Evolutionary conservation across 2,888 invertebrate genomes (phyloP), one percentile per base, ranked within the genome.

Genomic region (Stictocephala bisonia): DNA sequence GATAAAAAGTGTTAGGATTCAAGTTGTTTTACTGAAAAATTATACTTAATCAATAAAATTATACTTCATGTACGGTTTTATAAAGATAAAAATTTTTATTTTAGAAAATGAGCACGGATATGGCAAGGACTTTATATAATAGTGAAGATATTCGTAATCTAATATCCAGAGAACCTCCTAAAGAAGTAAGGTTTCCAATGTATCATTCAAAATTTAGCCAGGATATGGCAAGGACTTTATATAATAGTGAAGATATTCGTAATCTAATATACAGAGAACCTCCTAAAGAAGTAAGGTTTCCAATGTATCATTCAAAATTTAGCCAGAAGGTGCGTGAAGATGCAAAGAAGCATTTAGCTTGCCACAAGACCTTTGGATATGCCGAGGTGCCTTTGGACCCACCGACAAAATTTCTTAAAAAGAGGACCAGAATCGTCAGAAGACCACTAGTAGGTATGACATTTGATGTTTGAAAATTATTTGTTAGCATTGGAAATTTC

Each of bases 391-490:
- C 88, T 0, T 78, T 89, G 0, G 86, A 86, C 64, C 83, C 87
- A 18, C 91, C 92, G 0, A 85, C 87, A 1, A 82, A 89, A 3
- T 93, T 86, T 80, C 82, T 92, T 26, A 89, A 88, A 79, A 92
- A 91, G 80, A 87, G 89, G 18, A 83, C 87, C 35, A 88, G 89
- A 0, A 82, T 85, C 35, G 81, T 85, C 0, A 86, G 85, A 3
- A 73, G 76, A 15, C 78, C 79, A 18, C 40, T 74, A 51, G 72
- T 79, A 9, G 80, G 79, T 80, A 70, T n/a, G 78, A n/a, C n/a
- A n/a, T n/a, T n/a, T n/a, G n/a, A n/a, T n/a, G n/a, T n/a, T n/a
- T n/a, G n/a, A n/a, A n/a, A n/a, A n/a, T n/a, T n/a, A n/a, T n/a
- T n/a, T n/a, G n/a, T n/a, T n/a, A n/a, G n/a, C n/a, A n/a, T n/a